Conservation (phyloP, 2,113 vertebrate genomes). For the Strix aluco region DNA sequence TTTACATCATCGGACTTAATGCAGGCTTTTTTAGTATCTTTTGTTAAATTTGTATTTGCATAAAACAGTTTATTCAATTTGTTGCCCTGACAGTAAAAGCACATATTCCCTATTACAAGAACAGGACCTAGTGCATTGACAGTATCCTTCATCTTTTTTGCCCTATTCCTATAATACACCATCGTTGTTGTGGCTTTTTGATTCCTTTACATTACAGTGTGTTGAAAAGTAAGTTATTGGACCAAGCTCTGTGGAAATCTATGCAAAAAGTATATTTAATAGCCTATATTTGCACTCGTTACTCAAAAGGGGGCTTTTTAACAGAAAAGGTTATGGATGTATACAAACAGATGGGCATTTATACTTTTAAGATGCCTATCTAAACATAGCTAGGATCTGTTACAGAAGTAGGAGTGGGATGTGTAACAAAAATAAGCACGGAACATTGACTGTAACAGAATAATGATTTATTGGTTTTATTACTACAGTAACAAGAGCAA, state of each 20-base stretch:
- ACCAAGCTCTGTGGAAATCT: background rate
- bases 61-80: background rate
- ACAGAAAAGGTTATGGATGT: background rate
- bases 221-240: background rate
- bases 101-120: background rate
- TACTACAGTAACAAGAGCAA: background rate
- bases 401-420: background rate
- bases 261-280: background rate
- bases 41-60: background rate
- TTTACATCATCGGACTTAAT: background rate
- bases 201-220: background rate
- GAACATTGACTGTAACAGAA: background rate
- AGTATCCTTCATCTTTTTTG: background rate
- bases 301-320: background rate
- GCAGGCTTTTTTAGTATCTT: background rate
- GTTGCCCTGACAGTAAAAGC: background rate
- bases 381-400: background rate
- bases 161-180: background rate
- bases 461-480: background rate
- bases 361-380: background rate
- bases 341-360: background rate
- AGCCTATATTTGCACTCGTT: rapidly evolving
- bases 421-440: background rate
- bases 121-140: background rate
- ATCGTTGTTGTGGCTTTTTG: background rate